Conservation (phyloP, 2,113 vertebrate genomes). For the Ancistrus triradiatus region DNA sequence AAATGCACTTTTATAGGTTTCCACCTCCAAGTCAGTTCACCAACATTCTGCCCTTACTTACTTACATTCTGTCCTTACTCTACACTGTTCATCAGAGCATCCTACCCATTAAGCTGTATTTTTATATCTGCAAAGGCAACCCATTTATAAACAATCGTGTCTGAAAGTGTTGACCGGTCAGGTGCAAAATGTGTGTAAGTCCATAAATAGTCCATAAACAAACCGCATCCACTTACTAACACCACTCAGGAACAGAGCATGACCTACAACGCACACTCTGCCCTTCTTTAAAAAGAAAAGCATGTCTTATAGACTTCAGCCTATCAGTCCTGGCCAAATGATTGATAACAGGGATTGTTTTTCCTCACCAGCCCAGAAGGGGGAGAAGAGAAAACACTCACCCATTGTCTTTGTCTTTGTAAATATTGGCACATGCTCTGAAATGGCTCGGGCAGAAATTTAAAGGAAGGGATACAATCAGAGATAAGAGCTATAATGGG, state of each 20-base stretch:
- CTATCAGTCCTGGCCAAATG: conserved; percentile 29
- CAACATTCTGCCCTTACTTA: no score
- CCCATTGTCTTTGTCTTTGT: conserved; percentile 41
- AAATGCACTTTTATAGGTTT: no score
- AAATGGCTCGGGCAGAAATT: conserved; percentile 30
- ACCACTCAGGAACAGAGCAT: no score
- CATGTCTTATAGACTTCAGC: conserved; percentile 29
- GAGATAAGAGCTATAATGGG: conserved; percentile 24
- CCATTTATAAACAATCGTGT: no score
- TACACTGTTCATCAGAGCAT: no score
- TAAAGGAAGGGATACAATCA: conserved; percentile 37
- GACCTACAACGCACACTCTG: conserved; percentile 23
- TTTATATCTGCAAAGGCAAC: no score
- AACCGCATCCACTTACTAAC: conserved; percentile 35
- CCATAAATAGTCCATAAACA: no score
- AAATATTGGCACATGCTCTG: conserved; percentile 39
- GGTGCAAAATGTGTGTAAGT: no score
- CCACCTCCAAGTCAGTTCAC: no score
- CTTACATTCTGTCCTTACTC: no score
- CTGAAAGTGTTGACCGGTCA: no score
- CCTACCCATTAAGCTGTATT: no score
- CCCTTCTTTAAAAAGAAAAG: conserved; percentile 18
- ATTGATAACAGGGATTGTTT: conserved; percentile 37
- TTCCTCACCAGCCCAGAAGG: conserved; percentile 15
- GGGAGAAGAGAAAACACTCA: conserved; percentile 44